phyloP scores from a whole-genome alignment of 2,797 vertebrate species.

The Sebastes hubbsi region DNA sequence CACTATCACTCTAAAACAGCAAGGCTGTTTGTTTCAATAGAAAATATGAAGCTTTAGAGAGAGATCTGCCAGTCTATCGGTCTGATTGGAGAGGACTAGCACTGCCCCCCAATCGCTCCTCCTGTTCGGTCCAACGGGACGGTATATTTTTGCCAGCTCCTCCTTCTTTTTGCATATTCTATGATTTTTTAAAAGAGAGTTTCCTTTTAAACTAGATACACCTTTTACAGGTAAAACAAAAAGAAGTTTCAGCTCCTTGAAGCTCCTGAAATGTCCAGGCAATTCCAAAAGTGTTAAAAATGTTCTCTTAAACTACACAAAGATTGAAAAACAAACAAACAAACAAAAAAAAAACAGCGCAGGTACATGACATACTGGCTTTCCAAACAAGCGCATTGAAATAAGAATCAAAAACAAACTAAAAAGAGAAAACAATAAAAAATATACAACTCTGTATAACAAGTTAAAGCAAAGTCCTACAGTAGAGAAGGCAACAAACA shows the following conservation, averaged over 20 bases:
- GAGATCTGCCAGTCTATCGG: constrained; percentile 66
- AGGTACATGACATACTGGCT: constrained; percentile 81
- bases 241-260: constrained; percentile 85
- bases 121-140: constrained; percentile 53
- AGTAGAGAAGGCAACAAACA: constrained; percentile 78
- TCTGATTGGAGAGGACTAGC: constrained; percentile 68
- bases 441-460: constrained; percentile 91
- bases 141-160: constrained; percentile 70
- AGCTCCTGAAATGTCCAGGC: constrained; percentile 87
- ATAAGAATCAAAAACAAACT: constrained; percentile 71
- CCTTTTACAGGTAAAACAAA: constrained; percentile 84
- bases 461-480: constrained; percentile 92
- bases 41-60: constrained; percentile 81
- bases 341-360: constrained; percentile 75
- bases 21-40: constrained; percentile 81
- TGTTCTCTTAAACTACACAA: constrained; percentile 89
- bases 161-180: constrained; percentile 88
- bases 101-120: constrained; percentile 48
- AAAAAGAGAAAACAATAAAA: constrained; percentile 62
- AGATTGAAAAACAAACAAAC: constrained; percentile 71
- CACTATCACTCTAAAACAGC: constrained; percentile 84
- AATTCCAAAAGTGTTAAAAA: constrained; percentile 86
- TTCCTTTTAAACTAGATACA: constrained; percentile 83
- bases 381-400: constrained; percentile 83
- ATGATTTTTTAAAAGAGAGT: constrained; percentile 77